Base-by-base conservation (phyloP, 2,113 vertebrate species). In the Meleagris gallopavo region DNA sequence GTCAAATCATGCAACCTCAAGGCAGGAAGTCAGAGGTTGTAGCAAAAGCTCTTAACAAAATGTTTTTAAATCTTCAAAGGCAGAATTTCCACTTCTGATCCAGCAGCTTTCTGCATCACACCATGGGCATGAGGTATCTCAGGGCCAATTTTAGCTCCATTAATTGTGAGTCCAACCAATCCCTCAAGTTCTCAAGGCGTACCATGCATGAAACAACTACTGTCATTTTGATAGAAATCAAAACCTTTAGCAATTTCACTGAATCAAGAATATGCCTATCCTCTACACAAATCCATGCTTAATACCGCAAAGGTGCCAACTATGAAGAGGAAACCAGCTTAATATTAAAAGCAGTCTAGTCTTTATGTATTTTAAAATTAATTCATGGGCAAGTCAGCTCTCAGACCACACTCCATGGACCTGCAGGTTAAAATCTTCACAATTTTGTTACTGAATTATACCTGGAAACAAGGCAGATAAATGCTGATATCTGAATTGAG, bases 141-240 rank as follows among this genome's bases (percentile, higher is more conserved):
- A 41, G 77, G 71, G 65, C 29, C 0, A 0, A 43, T 82, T 92
- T 86, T 92, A 72, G 41, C 66, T 91, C 81, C 77, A 12, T 57
- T 52, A 89, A 70, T 32, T 87, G 22, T 65, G 20, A 95, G 62
- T 81, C 90, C 61, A 86, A 78, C 25, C 83, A 92, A 24, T 83
- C 72, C 13, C 4, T 77, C 50, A 60, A 86, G 70, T 6, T 30
- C 61, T 70, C 6, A 66, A 67, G 41, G 81, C 62, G 19, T 86
- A 45, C 25, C 55, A 19, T 54, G 25, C 11, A 46, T 30, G 30
- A 60, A 88, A 10, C 16, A 54, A 16, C 10, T 13, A 32, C 4
- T 9, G 27, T 5, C n/a, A 67, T 84, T 81, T 48, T 32, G 46
- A 52, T 7, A 41, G 67, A 77, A 78, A 30, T 12, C 4, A 65